phyloP scores from a whole-genome alignment of 1,140 invertebrate species.

The Rhizoglyphus robini region DNA sequence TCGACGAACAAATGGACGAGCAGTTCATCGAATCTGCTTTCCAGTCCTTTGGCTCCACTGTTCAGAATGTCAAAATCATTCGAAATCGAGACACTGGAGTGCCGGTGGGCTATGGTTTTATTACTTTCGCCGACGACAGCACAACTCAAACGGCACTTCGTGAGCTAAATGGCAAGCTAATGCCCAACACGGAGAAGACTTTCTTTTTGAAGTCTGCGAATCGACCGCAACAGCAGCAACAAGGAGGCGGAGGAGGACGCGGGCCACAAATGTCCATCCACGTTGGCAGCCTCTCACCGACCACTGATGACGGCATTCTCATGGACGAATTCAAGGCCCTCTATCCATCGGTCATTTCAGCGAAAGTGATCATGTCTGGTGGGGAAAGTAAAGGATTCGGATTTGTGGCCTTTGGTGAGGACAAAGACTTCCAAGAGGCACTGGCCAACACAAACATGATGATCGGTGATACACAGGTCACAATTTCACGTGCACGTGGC shows the following conservation, averaged over 20 bases:
- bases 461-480: background rate
- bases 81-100: slow-evolving; percentile 1
- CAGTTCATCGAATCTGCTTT: background rate
- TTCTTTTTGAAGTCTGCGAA: slow-evolving; percentile 22
- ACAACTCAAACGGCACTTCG: slow-evolving; percentile 83
- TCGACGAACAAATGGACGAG: slow-evolving; percentile 14
- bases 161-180: slow-evolving; percentile 88
- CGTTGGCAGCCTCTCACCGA: slow-evolving; percentile 12
- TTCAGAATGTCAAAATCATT: slow-evolving; percentile 6
- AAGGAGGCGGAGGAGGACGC: too few relatives aligned
- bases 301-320: slow-evolving; percentile 12
- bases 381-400: slow-evolving; percentile 90
- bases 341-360: slow-evolving; percentile 19
- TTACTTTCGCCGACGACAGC: slow-evolving; percentile 82
- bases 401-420: slow-evolving; percentile 86
- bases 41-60: background rate
- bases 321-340: background rate
- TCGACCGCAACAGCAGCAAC: too few relatives aligned
- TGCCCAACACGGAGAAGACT: slow-evolving; percentile 49
- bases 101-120: slow-evolving; percentile 85
- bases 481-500: background rate
- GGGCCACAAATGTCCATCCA: slow-evolving; percentile 22
- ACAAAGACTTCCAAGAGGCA: slow-evolving; percentile 84
- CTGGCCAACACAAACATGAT: slow-evolving; percentile 36
- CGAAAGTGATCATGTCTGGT: slow-evolving; percentile 56